Conservation (phyloP, 2,797 vertebrate species). For the Scleropages formosus region DNA sequence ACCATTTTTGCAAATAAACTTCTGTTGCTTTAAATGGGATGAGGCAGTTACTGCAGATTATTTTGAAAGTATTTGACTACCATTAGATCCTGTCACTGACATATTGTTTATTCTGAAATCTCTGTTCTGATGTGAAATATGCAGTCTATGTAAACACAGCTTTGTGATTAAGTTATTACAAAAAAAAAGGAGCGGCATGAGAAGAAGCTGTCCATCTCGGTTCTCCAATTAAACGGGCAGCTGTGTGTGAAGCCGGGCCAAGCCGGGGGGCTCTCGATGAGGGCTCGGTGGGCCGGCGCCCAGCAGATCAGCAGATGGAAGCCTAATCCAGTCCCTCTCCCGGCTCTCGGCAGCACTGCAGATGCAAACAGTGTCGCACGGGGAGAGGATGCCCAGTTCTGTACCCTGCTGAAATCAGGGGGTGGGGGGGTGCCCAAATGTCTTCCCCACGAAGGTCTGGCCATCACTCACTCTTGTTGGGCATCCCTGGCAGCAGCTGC, state of each 20-base stretch:
- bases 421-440: slow-evolving; percentile 38
- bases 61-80: background rate
- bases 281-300: slow-evolving; percentile 27
- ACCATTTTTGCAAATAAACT: slow-evolving; percentile 50
- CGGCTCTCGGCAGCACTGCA: slow-evolving; percentile 36
- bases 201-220: slow-evolving; percentile 45
- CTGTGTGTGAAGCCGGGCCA: slow-evolving; percentile 42
- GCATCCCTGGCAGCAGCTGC: slow-evolving; percentile 48
- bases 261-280: slow-evolving; percentile 34
- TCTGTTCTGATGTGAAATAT: background rate
- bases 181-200: slow-evolving; percentile 21
- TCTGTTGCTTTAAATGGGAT: slow-evolving; percentile 25
- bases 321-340: slow-evolving; percentile 40
- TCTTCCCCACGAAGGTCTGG: slow-evolving; percentile 45
- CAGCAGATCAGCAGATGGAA: slow-evolving; percentile 38
- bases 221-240: slow-evolving; percentile 48
- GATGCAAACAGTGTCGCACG: slow-evolving; percentile 35
- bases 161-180: slow-evolving; percentile 48
- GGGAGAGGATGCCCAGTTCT: slow-evolving; percentile 35
- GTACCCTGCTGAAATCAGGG: slow-evolving; percentile 19
- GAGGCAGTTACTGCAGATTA: slow-evolving; percentile 49
- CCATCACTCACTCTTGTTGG: slow-evolving; percentile 53
- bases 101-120: background rate
- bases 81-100: background rate
- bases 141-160: slow-evolving; percentile 36